Percentiles rank a stretch among this genome's conserved stretches.
These are phyloP conservation scores for Uloborus plumipes DNA, from an alignment of 2,888 invertebrate genomes.

Conservation along the genomic window DNA sequence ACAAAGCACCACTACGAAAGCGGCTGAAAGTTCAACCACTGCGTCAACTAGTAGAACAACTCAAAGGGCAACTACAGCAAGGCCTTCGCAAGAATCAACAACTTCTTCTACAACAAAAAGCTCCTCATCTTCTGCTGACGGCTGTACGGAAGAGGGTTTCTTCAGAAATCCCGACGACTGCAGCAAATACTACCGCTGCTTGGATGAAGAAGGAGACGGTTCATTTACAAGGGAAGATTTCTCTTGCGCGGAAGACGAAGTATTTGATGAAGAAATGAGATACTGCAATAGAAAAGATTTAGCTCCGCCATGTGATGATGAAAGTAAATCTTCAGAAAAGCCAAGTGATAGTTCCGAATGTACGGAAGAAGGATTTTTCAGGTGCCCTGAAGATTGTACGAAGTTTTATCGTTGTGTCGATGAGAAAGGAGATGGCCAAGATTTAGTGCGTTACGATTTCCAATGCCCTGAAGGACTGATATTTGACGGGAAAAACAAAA, in stretches of 20 bases:
- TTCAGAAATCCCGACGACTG: slow-evolving; percentile 66
- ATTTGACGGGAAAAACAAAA: slow-evolving; percentile 62
- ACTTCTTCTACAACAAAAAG: neutral
- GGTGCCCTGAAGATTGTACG: slow-evolving; percentile 63
- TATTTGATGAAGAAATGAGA: slow-evolving; percentile 59
- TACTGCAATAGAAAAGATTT: slow-evolving; percentile 55
- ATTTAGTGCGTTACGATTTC: slow-evolving; percentile 54
- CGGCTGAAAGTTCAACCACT: slow-evolving; percentile 8
- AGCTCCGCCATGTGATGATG: slow-evolving; percentile 39
- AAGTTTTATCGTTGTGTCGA: slow-evolving; percentile 66
- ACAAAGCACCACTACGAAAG: neutral
- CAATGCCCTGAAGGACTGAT: slow-evolving; percentile 62
- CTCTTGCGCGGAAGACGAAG: slow-evolving; percentile 56
- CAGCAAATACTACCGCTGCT: slow-evolving; percentile 66
- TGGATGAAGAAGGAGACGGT: slow-evolving; percentile 54
- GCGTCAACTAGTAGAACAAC: neutral
- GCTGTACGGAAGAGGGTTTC: slow-evolving; percentile 66
- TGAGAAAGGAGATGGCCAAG: slow-evolving; percentile 31
- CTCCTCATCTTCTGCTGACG: neutral
- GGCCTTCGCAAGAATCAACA: slow-evolving; percentile 1
- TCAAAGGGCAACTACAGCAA: neutral
- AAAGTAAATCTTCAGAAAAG: neutral
- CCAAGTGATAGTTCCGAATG: slow-evolving; percentile 19
- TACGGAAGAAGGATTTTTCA: slow-evolving; percentile 63
- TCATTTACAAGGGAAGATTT: slow-evolving; percentile 42